Base-by-base conservation (phyloP, 2,797 vertebrate species). In the Ficedula albicollis region DNA sequence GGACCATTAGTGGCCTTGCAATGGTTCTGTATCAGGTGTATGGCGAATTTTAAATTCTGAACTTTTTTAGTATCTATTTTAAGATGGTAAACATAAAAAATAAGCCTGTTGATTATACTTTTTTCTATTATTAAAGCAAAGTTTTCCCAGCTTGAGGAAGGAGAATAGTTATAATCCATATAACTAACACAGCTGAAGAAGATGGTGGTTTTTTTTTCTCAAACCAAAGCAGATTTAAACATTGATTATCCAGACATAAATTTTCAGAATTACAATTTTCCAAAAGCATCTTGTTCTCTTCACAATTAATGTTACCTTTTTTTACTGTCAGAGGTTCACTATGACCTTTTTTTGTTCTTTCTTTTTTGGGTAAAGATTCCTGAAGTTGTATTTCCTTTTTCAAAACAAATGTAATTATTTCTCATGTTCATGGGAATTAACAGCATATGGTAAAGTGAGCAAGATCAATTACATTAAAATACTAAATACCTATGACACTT, bases 11-110 rank as follows among this genome's bases (percentile, higher is more conserved):
- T 95, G 62, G 72, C 69, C 80, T 82, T 91, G 25, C 81, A 95
- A 32, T 96, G 91, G 67, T 91, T 96, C 76, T 96, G 21, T 93
- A 73, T 94, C 86, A 96, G 78, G 32, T 90, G 44, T 96, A 72
- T 87, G 94, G 54, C 41, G 0, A 56, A 62, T 86, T 92, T 64
- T 76, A 89, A 96, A 93, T 92, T 95, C 76, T 95, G 60, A 59
- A 26, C 74, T 93, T 97, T 90, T 95, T 95, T 10, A 12, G 25
- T 87, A 81, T 69, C 79, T 95, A 70, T 95, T 97, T 96, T 96
- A 87, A 95, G 48, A 85, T 95, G 69, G 90, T 63, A 91, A 79
- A 89, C 72, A 51, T 87, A 87, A 93, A 96, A 94, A 82, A 79
- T 23, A 84, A 95, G 48, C 54, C 58, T 92, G 26, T 87, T 60